These are phyloP conservation scores for Podarcis siculus DNA, from an alignment of 2,797 vertebrate genomes.

Conservation along the genomic window DNA sequence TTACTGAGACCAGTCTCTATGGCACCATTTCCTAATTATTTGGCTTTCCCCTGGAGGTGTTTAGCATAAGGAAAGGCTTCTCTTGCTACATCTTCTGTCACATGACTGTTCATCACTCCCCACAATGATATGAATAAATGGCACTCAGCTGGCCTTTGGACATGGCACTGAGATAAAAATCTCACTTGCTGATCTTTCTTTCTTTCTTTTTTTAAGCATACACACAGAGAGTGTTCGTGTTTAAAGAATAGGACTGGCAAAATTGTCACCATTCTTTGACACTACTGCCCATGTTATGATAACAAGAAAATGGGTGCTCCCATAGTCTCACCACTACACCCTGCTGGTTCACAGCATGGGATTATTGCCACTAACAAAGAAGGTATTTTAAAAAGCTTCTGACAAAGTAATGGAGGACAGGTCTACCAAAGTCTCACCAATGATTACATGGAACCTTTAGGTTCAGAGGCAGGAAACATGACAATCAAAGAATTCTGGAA, in stretches of 20 bases:
- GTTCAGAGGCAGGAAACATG: no score
- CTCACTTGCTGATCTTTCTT: not conserved
- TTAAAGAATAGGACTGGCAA: not conserved
- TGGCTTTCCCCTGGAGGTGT: slow-evolving; percentile 18
- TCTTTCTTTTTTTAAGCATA: no score
- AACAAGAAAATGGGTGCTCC: not conserved
- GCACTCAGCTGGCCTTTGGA: not conserved
- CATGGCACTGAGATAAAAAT: not conserved
- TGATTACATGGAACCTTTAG: no score
- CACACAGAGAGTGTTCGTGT: not conserved
- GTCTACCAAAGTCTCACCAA: no score
- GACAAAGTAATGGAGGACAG: no score
- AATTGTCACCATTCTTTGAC: not conserved
- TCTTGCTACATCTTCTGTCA: not conserved
- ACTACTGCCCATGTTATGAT: not conserved
- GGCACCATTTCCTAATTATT: slow-evolving; percentile 41
- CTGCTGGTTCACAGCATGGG: no score
- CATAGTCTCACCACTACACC: not conserved
- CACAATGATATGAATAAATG: not conserved
- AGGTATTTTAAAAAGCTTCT: no score
- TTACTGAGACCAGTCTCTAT: slow-evolving; percentile 11
- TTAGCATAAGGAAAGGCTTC: slow-evolving; percentile 22
- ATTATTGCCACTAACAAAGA: no score
- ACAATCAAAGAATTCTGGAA: no score
- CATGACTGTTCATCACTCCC: not conserved